These are phyloP conservation scores for Gymnothorax javanicus DNA, from an alignment of 2,797 vertebrate species.

Conservation along the genomic window DNA sequence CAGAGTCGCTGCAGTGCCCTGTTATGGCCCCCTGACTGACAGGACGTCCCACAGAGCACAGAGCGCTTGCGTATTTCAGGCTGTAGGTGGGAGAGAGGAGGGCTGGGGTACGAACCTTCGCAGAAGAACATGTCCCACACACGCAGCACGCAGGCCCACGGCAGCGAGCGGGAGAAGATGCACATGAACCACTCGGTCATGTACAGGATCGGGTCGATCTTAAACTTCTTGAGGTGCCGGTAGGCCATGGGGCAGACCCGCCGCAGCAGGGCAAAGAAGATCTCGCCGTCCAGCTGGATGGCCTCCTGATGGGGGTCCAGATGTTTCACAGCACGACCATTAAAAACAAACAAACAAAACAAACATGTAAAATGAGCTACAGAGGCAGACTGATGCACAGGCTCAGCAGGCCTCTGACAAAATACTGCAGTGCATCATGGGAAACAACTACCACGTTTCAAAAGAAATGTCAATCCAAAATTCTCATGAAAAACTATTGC, in stretches of 20 bases:
- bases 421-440: no score
- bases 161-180: slow-evolving; percentile 88
- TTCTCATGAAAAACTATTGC: no score
- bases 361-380: neutral
- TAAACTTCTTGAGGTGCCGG: slow-evolving; percentile 86
- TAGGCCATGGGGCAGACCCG: slow-evolving; percentile 84
- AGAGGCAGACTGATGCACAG: no score
- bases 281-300: slow-evolving; percentile 89
- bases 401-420: no score
- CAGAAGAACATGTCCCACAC: slow-evolving; percentile 98
- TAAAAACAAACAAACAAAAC: neutral
- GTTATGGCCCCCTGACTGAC: neutral
- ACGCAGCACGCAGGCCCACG: slow-evolving; percentile 84
- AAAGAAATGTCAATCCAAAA: no score
- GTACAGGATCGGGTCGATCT: slow-evolving; percentile 89
- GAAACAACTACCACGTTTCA: no score
- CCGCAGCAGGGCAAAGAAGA: slow-evolving; percentile 85
- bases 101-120: slow-evolving; percentile 73
- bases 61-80: neutral
- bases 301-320: slow-evolving; percentile 74
- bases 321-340: neutral
- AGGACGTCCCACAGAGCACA: neutral
- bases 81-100: no score
- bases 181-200: slow-evolving; percentile 98
- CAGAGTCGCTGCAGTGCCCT: no score